phyloP scores from a whole-genome alignment of 2,113 vertebrate species.

The Grallaria varia region DNA sequence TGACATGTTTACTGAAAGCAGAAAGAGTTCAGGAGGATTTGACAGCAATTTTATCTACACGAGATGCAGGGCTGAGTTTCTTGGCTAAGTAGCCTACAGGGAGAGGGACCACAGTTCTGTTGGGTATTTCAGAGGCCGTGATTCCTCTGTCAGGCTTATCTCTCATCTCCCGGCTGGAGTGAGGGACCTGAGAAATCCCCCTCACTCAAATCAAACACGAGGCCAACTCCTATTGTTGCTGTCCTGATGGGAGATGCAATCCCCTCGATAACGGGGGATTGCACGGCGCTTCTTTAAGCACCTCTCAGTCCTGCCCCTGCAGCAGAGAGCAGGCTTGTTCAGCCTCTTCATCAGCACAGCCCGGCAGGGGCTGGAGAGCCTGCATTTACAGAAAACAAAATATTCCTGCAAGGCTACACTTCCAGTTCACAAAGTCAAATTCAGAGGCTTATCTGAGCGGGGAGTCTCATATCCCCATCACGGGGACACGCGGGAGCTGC shows the following conservation, averaged over 20 bases:
- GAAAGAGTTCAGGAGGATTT: neutral
- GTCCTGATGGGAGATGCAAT: conserved; percentile 6
- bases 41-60: conserved; percentile 11
- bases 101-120: neutral
- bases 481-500: rapidly evolving
- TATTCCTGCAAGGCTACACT: neutral
- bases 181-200: conserved; percentile 18
- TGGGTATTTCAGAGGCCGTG: neutral
- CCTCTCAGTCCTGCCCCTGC: neutral
- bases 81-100: neutral
- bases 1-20: conserved; percentile 20
- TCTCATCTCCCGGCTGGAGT: neutral
- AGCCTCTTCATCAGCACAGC: neutral
- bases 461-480: neutral
- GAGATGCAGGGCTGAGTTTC: neutral
- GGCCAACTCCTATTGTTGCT: conserved; percentile 10
- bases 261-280: conserved; percentile 28
- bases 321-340: neutral
- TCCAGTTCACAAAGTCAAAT: neutral
- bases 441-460: neutral
- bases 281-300: neutral
- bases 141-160: conserved; percentile 9
- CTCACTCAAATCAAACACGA: conserved; percentile 48
- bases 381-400: neutral
- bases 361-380: neutral